phyloP scores from a whole-genome alignment of 2,888 invertebrate species.

The Syritta pipiens region DNA sequence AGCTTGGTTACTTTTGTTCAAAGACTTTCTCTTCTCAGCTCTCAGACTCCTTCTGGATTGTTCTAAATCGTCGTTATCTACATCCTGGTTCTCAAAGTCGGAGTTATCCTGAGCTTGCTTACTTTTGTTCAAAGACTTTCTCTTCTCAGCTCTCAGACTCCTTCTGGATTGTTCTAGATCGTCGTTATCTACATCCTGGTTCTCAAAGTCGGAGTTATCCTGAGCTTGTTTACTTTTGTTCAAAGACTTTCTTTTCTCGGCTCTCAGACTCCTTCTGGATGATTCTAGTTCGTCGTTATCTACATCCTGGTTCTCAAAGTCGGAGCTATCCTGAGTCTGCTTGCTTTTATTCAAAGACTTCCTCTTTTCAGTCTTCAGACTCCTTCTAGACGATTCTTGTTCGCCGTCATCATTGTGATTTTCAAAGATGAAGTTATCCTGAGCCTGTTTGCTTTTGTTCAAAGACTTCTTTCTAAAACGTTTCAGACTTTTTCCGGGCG shows the following conservation, averaged over 20 bases:
- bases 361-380: neutral
- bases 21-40: neutral
- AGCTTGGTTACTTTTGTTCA: neutral
- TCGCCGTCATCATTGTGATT: too few species aligned
- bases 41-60: too few species aligned
- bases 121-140: neutral
- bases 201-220: too few species aligned
- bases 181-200: too few species aligned
- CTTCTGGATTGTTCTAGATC: too few species aligned
- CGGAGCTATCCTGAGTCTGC: too few species aligned
- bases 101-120: neutral
- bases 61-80: neutral
- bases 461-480: constrained; percentile 2
- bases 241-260: neutral
- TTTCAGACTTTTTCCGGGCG: too few species aligned
- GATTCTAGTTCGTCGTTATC: too few species aligned
- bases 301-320: too few species aligned
- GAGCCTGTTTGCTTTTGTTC: neutral
- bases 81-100: neutral
- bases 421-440: too few species aligned
- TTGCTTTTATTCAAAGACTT: neutral
- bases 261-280: neutral
- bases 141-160: neutral
- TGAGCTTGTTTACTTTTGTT: neutral
- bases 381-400: too few species aligned